Base-by-base conservation (phyloP, 2,888 invertebrate genomes). In the Synergus japonicus region DNA sequence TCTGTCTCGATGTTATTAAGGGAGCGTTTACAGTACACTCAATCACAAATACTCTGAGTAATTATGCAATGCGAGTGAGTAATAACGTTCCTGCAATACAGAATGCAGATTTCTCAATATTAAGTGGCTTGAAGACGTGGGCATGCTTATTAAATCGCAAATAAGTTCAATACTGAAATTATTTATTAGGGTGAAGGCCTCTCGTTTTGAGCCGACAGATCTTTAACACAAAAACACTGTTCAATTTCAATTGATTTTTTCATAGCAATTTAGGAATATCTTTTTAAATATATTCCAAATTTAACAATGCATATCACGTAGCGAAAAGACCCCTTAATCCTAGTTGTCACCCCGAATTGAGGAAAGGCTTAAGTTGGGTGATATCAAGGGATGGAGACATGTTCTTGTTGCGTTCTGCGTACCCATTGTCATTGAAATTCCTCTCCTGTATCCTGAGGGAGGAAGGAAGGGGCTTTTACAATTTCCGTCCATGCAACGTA, bases 371-470 rank as follows among this genome's bases (percentile, higher is more conserved):
- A 73, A 73, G 73, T 49, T 49, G n/a, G 37, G n/a, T 73, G 54
- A 54, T 73, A 73, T 37, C 37, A 49, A 49, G 73, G 73, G 49
- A 54, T 73, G 49, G 37, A 37, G 54, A 73, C 73, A 73, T 49
- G 73, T 73, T 73, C 73, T 54, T 37, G 73, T 73, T 73, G 54
- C 73, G 29, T 54, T 73, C 49, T 54, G 15, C 15, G 54, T 73
- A 9, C 49, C 73, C 86, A 91, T 91, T 91, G 89, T 91, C 91
- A 90, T 91, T 90, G 89, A 90, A 90, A 91, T 91, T 86, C 85
- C 83, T 84, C 82, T 83, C 80, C 65, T 79, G 82, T 86, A 80
- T 76, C 78, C 76, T 69, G 67, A 76, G 60, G 80, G 64, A 69
- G 79, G 66, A 76, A 83, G 87, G 85, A 86, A 86, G 86, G 86